Percentiles rank a stretch among this genome's conserved stretches.
Evolutionary conservation across 2,888 invertebrate species (phyloP).

Genomic region (Capitulum mitella): DNA sequence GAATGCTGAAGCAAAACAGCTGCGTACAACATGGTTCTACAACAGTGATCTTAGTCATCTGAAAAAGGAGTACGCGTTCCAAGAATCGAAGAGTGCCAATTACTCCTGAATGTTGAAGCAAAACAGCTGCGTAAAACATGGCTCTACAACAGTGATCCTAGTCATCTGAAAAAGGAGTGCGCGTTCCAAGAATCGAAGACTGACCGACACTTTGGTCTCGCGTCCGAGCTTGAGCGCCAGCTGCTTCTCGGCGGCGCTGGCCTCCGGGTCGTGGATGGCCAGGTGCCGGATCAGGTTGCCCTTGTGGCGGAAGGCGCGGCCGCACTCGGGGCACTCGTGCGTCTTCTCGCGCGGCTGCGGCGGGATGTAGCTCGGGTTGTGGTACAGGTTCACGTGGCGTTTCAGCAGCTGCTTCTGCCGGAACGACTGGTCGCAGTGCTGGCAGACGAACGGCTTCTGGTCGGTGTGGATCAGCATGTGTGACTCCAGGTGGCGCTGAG

Average conservation of each 20-base stretch:
- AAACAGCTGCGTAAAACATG: too few species aligned
- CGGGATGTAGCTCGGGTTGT: slow-evolving; percentile 80
- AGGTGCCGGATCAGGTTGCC: slow-evolving; percentile 88
- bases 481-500: slow-evolving; percentile 82
- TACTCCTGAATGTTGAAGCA: too few species aligned
- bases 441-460: slow-evolving; percentile 85
- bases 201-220: slow-evolving; percentile 64
- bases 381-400: slow-evolving; percentile 85
- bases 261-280: slow-evolving; percentile 82
- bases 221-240: slow-evolving; percentile 69
- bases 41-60: too few species aligned
- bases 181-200: too few species aligned
- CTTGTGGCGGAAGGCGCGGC: slow-evolving; percentile 61
- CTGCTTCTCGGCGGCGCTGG: slow-evolving; percentile 63
- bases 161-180: too few species aligned
- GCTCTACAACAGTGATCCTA: too few species aligned
- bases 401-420: slow-evolving; percentile 85
- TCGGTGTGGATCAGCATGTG: slow-evolving; percentile 93
- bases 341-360: slow-evolving; percentile 82
- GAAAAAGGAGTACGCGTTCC: too few species aligned
- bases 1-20: too few species aligned
- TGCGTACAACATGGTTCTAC: too few species aligned
- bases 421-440: slow-evolving; percentile 68
- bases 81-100: too few species aligned
- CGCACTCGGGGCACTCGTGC: slow-evolving; percentile 72